Base-by-base conservation (phyloP, 2,797 vertebrate species). In the Somateria mollissima region DNA sequence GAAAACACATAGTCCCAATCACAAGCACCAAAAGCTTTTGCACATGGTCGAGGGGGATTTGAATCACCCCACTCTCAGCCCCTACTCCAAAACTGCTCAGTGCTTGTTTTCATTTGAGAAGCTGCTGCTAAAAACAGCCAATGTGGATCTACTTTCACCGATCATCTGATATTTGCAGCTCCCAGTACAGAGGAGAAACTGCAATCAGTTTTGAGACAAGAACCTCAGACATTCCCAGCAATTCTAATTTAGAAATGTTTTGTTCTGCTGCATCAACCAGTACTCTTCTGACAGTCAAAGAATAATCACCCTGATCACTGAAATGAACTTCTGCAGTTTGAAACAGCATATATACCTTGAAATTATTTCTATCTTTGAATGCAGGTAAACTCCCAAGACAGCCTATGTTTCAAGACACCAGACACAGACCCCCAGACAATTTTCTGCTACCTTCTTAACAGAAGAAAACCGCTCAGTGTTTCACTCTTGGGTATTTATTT, bases 341-440 rank as follows among this genome's bases (percentile, higher is more conserved):
- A 62, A 80, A 47, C 4, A 4, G 25, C 39, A 39, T 7, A 49
- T 39, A 70, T 27, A 66, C 47, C 71, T 86, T 65, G 30, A 70
- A 70, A 76, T 90, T 49, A 62, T 71, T 92, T 78, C 76, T 82
- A 34, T 58, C 21, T 87, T 89, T 84, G 45, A 58, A 7, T 27
- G 36, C 41, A 83, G 84, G 47, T 14, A 36, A 45, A 66, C 27
- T 86, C 62, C 8, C 54, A 66, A 65, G 70, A 75, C 58, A 77
- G 30, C 13, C 13, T 13, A 65, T 47, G 34, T 87, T 86, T 13
- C 56, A 75, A 83, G 45, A 53, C 41, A 28, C 32, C 41, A 72
- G 43, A 47, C 45, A 32, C 25, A 72, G 5, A 65, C 3, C 49
- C 34, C 62, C 22, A 9, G 39, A 88, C 70, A 81, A 51, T 78